A percentile compares a stretch with the other conserved stretches of the same genome.
phyloP scores from a whole-genome alignment of 1,140 invertebrate species.

The Contarinia nasturtii region DNA sequence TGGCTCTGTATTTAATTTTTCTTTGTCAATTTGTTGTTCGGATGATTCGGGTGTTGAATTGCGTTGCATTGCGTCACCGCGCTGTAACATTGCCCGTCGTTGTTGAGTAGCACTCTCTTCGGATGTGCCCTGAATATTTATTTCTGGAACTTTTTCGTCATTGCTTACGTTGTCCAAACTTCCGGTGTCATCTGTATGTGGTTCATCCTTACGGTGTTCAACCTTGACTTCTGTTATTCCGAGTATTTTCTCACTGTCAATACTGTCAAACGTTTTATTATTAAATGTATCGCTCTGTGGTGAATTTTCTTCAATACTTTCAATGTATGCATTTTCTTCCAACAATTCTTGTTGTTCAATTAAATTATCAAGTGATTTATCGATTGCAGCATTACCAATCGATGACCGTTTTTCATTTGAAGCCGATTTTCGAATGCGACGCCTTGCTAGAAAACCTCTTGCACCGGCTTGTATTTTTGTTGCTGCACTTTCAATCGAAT shows the following conservation, averaged over 20 bases:
- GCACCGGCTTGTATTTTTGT: conserved; percentile 19
- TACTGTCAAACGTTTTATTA: background rate
- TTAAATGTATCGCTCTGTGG: background rate
- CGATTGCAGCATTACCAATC: conserved; percentile 20
- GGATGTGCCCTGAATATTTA: background rate
- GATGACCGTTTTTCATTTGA: conserved; percentile 11
- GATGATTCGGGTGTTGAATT: conserved; percentile 17
- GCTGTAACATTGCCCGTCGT: conserved; percentile 15
- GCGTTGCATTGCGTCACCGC: conserved; percentile 18
- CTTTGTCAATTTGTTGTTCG: background rate
- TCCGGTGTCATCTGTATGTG: background rate
- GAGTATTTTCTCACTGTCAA: background rate
- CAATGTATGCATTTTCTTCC: too few species aligned
- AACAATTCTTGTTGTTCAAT: conserved; percentile 8
- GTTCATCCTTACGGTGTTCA: background rate
- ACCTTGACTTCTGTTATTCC: background rate
- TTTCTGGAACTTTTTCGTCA: background rate
- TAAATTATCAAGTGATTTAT: conserved; percentile 18
- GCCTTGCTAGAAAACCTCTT: conserved; percentile 13
- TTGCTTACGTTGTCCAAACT: background rate
- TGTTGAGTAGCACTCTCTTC: conserved; percentile 6
- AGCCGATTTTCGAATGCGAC: conserved; percentile 13
- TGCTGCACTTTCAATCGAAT: conserved; percentile 19
- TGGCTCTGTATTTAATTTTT: too few species aligned
- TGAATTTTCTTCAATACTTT: too few species aligned